Base-by-base conservation (phyloP, 2,888 invertebrate genomes). In the Ectemnius cavifrons region DNA sequence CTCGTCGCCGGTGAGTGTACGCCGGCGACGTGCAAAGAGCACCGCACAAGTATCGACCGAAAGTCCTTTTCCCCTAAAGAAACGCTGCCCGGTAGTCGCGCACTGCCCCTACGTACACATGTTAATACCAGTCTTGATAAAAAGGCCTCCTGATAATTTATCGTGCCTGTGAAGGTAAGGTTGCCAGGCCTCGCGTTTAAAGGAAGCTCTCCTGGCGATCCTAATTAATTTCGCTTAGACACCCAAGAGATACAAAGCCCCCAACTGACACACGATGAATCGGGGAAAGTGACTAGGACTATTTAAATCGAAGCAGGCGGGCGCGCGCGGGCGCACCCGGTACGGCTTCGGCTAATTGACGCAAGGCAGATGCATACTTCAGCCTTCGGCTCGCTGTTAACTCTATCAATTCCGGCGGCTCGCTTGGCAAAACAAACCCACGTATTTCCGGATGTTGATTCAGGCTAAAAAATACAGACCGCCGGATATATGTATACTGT, bases 351-450 rank as follows among this genome's bases (percentile, higher is more conserved):
- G 77, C 79, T 86, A 86, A 88, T 88, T 88, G 88, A 88, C 84
- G 81, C 85, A 86, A 86, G 83, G 78, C 88, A 88, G 88, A 87
- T 75, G 82, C 84, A 79, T 83, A 85, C 84, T 81, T 84, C 81
- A 83, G 81, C 81, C 83, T 83, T 80, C 79, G 78, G 80, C 52
- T 14, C 78, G 81, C 75, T 82, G 78, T 77, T 82, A 80, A 84
- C 82, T 84, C 80, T 84, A 87, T 88, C 87, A 86, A 87, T 86
- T 86, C 86, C 82, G 84, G 82, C 76, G 75, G 78, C 68, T 72
- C 72, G 77, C 79, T 80, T 84, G 81, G 76, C 78, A 81, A 87
- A 88, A 87, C 86, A 88, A 88, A 88, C 86, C 73, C 37, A 59
- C 67, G 82, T 86, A 85, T 87, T 86, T 84, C 78, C 80, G 85